Base-by-base conservation (phyloP, 2,888 invertebrate genomes). In the Pristionchus fissidentatus region DNA sequence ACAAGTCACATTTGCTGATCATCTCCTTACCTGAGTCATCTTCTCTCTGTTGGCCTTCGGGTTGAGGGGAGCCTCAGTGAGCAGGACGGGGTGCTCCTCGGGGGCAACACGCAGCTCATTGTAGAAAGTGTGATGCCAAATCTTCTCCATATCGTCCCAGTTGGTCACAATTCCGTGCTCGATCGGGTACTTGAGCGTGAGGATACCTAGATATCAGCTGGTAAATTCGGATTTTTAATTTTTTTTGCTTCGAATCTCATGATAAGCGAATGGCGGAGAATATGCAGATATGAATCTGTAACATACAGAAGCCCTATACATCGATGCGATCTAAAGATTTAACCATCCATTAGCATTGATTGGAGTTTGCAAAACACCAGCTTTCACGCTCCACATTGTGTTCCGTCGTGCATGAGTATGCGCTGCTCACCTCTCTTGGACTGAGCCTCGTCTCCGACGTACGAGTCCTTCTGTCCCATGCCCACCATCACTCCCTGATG, bases 101-200 rank as follows among this genome's bases (percentile, higher is more conserved):
- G 97, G 97, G 84, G 97, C 97, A 83, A 97, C 97, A n/a, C 97
- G 95, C 93, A 97, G 95, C 94, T 97, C 97, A 93, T 97, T 97
- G 95, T 97, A 97, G 95, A 97, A 97, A 92, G 97, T 97, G 94
- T 97, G 97, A 94, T 97, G 97, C 97, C 97, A 97, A 94, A 97
- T 97, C 94, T 97, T 97, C 94, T 97, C 97, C 97, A 97, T 97
- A 92, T 97, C 97, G 92, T 97, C 97, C 97, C 97, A 97, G 95
- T 97, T 97, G 93, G 97, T 97, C 93, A 97, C 35, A 26, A 32
- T 57, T 1, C 82, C 97, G 94, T 97, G 97, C 93, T 97, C 97
- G 93, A 97, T 97, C 92, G 97, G 97, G 94, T 97, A 97, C 93
- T 97, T 97, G 93, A 97, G 94, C 87, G 97, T 97, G 91, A 97